Evolutionary conservation across 2,113 vertebrate genomes (phyloP).

Genomic region (Alouatta palliata): DNA sequence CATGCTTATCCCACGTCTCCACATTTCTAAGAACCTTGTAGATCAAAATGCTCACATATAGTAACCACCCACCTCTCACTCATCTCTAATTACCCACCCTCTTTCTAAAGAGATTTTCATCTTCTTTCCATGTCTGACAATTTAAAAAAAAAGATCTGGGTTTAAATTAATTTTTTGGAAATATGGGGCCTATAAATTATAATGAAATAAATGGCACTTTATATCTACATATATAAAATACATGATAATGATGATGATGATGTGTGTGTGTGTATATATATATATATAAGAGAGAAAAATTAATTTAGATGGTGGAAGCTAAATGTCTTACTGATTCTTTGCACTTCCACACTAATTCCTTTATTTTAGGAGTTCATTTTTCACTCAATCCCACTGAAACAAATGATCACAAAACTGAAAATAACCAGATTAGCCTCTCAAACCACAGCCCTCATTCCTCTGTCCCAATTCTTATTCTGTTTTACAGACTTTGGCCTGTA

Average conservation of each 20-base stretch:
- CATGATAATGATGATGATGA: neutral
- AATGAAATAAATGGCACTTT: neutral
- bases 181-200: neutral
- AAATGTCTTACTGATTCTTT: neutral
- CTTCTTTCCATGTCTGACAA: neutral
- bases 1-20: neutral
- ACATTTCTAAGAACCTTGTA: neutral
- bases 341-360: neutral
- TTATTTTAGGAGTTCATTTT: neutral
- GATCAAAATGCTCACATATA: neutral
- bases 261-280: neutral
- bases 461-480: neutral
- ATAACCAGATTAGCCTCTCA: neutral
- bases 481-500: accelerated
- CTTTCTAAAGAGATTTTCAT: neutral
- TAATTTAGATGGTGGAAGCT: neutral
- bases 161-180: neutral
- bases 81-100: neutral
- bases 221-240: neutral
- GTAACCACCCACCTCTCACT: neutral
- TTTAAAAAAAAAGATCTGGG: neutral
- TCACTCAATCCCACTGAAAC: neutral
- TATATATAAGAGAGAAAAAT: neutral
- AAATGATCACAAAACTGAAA: neutral
- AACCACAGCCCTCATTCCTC: neutral